A percentile compares a stretch with the other conserved stretches of the same genome.
Conservation (phyloP, 2,113 vertebrate species). For the Callocephalon fimbriatum region DNA sequence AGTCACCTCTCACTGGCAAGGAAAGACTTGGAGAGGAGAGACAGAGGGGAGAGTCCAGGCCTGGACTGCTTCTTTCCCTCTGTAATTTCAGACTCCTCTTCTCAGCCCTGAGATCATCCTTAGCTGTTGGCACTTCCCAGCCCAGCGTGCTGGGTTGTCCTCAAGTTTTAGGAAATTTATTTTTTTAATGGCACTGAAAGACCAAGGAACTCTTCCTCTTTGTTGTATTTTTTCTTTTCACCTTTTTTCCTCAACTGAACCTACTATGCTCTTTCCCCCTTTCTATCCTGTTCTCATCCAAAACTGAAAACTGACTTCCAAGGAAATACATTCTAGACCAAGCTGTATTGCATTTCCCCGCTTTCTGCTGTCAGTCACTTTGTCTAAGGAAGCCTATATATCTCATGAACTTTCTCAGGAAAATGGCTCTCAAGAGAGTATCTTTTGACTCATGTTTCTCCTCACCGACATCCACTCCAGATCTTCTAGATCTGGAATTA, state of each 20-base stretch:
- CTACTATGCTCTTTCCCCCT: background rate
- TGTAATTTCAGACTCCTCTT: background rate
- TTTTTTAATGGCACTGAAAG: background rate
- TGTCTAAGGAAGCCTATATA: background rate
- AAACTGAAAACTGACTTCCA: background rate
- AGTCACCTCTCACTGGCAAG: conserved; percentile 39
- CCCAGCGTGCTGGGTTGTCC: background rate
- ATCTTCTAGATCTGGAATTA: background rate
- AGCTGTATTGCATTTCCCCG: background rate
- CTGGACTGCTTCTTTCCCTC: background rate
- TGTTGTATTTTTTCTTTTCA: background rate
- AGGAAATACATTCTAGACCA: background rate
- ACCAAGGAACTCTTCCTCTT: background rate
- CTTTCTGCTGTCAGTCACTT: background rate
- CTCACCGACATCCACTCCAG: background rate
- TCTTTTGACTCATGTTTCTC: background rate
- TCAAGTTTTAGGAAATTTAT: background rate
- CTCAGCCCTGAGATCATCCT: background rate
- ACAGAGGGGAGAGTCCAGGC: background rate
- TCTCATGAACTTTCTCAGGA: background rate
- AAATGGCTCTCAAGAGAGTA: background rate
- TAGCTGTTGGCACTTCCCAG: background rate
- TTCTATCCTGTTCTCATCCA: background rate
- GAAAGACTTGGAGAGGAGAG: conserved; percentile 2
- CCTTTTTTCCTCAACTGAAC: background rate